Evolutionary conservation across 2,797 vertebrate species (phyloP), one percentile per base, ranked within the genome.

Genomic region (Paedocypris micromegethes): DNA sequence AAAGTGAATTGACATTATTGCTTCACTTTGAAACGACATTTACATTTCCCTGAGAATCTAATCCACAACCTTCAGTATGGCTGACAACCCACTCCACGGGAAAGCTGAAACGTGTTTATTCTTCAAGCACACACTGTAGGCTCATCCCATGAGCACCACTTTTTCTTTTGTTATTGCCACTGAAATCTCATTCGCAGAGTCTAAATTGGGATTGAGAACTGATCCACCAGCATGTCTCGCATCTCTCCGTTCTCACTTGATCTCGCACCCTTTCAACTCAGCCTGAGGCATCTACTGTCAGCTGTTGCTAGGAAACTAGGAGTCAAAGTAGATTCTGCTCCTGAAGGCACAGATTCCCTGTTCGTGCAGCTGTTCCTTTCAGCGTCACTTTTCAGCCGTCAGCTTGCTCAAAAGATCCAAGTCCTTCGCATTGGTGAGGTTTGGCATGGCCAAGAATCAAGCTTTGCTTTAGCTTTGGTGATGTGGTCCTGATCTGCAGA

Each of bases 241-340:
- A 80, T 84, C 82, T 60, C 77, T 75, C 77, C 48, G 49, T 76
- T 74, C 65, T 76, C 51, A 66, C 46, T 69, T 68, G 47, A 66
- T 72, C 78, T 68, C 60, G 63, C 47, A 41, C 48, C 64, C 50
- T 62, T 68, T 56, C 40, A 51, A 44, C 60, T 63, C 49, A 70
- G 50, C 64, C 52, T 3, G 41, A 73, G 56, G 72, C 51, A 64
- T 54, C 59, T 50, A 75, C 6, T 55, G 65, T 38, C 51, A 39
- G 54, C 65, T 67, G 80, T 82, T 80, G 80, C 80, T 78, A 78
- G 73, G 78, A 62, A 77, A 78, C 75, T 49, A 65, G 53, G 43
- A 75, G 76, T 65, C n/a, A 6, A 42, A n/a, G 58, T 50, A 64
- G 50, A 68, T 63, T 64, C 44, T 2, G 37, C 8, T 70, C 41